phyloP scores from a whole-genome alignment of 2,113 vertebrate species.

The Pycnonotus jocosus region DNA sequence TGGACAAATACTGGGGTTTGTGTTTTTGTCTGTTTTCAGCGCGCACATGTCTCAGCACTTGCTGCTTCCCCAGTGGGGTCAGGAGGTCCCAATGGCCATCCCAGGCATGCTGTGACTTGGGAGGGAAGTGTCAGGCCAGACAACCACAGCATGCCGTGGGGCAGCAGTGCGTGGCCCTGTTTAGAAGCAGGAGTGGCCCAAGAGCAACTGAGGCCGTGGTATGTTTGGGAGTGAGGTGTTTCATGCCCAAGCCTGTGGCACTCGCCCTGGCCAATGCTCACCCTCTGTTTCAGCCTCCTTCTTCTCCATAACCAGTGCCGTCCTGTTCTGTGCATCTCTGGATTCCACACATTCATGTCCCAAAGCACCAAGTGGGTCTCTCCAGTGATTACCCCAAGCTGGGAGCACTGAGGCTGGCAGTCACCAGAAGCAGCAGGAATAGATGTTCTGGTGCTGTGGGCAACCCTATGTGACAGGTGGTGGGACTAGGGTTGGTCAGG shows the following conservation, averaged over 20 bases:
- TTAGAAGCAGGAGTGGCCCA: background rate
- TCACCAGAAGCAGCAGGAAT: background rate
- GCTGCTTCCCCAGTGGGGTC: background rate
- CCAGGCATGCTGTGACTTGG: background rate
- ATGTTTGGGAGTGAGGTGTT: background rate
- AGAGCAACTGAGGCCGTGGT: background rate
- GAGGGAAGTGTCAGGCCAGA: background rate
- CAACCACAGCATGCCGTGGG: accelerated
- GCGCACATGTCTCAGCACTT: background rate
- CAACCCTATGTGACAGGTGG: background rate
- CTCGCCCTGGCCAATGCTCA: accelerated
- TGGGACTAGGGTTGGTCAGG: background rate
- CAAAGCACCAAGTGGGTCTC: background rate
- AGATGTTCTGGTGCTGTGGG: background rate
- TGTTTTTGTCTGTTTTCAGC: slow-evolving; percentile 10
- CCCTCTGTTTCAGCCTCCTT: background rate
- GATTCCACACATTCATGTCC: accelerated
- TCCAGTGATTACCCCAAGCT: background rate
- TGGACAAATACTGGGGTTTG: slow-evolving; percentile 10
- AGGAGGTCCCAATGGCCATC: background rate
- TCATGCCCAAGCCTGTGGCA: background rate
- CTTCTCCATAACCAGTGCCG: accelerated
- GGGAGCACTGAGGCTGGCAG: background rate
- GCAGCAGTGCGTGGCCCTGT: accelerated
- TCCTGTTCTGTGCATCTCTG: background rate